Conservation (phyloP, 2,113 vertebrate genomes). For the Piliocolobus tephrosceles region DNA sequence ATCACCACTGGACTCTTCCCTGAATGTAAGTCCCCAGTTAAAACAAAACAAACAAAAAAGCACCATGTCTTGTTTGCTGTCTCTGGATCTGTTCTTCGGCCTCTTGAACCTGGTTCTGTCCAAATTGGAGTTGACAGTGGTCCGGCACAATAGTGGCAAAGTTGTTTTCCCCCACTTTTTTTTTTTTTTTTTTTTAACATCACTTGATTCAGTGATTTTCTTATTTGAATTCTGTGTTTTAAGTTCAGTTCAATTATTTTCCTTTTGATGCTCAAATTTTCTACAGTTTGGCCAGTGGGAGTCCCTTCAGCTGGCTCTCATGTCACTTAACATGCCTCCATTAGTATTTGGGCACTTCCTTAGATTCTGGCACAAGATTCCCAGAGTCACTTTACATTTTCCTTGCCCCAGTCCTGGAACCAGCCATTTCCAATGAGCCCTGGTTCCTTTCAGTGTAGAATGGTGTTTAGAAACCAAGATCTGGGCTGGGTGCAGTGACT, state of each 20-base stretch:
- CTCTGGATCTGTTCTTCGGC: too few relatives aligned
- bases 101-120: too few relatives aligned
- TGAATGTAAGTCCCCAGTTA: too few relatives aligned
- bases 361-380: neutral
- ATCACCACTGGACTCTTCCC: too few relatives aligned
- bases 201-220: neutral
- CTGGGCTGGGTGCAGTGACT: neutral
- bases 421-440: neutral
- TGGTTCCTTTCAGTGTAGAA: neutral
- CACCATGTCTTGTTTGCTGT: too few relatives aligned
- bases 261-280: constrained; percentile 39
- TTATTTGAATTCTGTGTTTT: constrained; percentile 17
- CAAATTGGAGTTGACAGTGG: too few relatives aligned
- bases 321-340: neutral
- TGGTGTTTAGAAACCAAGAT: neutral
- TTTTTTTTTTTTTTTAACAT: neutral
- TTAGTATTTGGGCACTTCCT: neutral
- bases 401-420: neutral
- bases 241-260: neutral
- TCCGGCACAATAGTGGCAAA: neutral
- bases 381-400: neutral
- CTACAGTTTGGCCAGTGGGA: neutral
- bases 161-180: neutral
- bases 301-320: neutral
- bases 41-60: too few relatives aligned